Evolutionary conservation across 2,888 invertebrate species (phyloP), one percentile per base, ranked within the genome.

Genomic region (Lysandra bellargus): DNA sequence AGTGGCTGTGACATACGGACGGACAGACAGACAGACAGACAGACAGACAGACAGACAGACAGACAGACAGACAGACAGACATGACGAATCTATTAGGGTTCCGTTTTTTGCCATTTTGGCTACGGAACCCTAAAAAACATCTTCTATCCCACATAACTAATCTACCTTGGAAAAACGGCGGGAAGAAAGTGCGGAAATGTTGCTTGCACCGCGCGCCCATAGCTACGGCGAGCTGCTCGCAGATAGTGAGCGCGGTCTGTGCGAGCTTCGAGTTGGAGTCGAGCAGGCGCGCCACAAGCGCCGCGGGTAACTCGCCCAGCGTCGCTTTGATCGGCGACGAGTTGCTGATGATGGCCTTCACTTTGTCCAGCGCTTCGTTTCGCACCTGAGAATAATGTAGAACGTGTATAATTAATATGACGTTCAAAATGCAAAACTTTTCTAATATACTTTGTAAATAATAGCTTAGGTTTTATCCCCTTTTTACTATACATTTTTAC

Each of bases 261-360:
- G 98, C 98, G 83, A 99, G 96, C 90, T 98, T 98, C 40, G 98
- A 98, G 92, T 99, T 99, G 76, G 98, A 98, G 88, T 99, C 99
- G 0, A 97, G 93, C 23, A 99, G 93, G 1, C 99, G 95, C 0
- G 96, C 95, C 0, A 96, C 96, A 14, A 99, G 89, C 0, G 97
- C 97, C 79, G 97, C 96, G 0, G 98, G 97, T 61, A 99, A 90
- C 87, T 98, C 98, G 0, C 98, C 98, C 69, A 99, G 95, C 23
- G 96, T 96, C 0, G 97, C 93, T 84, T 97, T 98, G 82, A 99
- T 98, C 9, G 97, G 96, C 83, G 97, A 97, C 0, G 97, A 97
- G 79, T 97, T 97, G 30, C 92, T 95, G 60, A 98, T 93, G 72
- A 98, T 96, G 0, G 95, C 95, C 80, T 95, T 96, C 23, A 98